Base-by-base conservation (phyloP, 2,113 vertebrate genomes). In the Porphyrio hochstetteri region DNA sequence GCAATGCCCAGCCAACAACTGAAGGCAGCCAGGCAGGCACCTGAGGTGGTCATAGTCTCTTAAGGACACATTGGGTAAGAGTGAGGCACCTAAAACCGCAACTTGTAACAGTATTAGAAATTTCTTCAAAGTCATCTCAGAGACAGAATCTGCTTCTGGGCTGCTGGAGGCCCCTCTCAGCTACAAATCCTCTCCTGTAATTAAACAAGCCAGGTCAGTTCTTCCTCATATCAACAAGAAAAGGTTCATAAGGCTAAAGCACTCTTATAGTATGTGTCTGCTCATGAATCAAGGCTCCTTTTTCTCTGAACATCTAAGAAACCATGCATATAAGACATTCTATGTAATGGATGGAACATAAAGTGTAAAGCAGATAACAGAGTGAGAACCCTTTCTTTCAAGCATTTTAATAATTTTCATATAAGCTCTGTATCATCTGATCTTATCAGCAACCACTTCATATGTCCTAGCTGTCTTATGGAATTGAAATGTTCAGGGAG, bases 381-480 rank as follows among this genome's bases (percentile, higher is more conserved):
- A 74, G 12, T 35, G 18, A 72, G 77, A 77, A 35, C 1, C 5
- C 67, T 56, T 87, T 50, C 76, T 96, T 97, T 85, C 55, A 92
- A 90, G 23, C 8, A 85, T 86, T 95, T 95, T 70, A 90, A 80
- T 88, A 94, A 48, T 75, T 90, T 93, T 27, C 44, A 48, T 61
- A 44, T 76, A 24, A 88, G 15, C 29, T 85, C 31, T 92, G 6
- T 75, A 38, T 84, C n/a, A 89, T 13, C n/a, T 36, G 23, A 74
- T 84, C n/a, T 90, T 83, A 86, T 77, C 21, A 78, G 14, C 29
- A 94, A 5, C 29, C 40, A 33, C 17, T 80, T 93, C 46, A 67
- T 86, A 35, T 64, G 33, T 64, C 29, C 35, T 40, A 87, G 13
- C n/a, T 77, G 68, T 46, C 38, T 55, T 52, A 16, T 12, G 4